These are phyloP conservation scores for Malthinus flaveolus DNA, from an alignment of 2,888 invertebrate genomes.

Conservation along the genomic window DNA sequence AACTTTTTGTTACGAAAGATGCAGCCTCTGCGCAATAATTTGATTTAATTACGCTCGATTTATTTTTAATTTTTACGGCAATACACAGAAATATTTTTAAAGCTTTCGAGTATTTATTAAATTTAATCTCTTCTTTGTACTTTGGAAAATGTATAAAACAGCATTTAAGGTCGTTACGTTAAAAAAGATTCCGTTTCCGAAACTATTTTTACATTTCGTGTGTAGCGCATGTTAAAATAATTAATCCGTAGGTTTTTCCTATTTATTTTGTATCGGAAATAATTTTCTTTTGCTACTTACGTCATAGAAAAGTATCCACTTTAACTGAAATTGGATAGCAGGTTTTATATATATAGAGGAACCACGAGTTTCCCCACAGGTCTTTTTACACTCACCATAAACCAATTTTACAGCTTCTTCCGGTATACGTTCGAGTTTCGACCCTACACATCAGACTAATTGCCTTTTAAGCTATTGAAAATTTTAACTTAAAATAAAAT, in stretches of 20 bases:
- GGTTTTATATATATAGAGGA: conserved; percentile 25
- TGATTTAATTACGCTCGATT: too few species aligned
- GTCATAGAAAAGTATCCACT: conserved; percentile 17
- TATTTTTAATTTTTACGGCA: too few species aligned
- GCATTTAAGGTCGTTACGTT: neutral
- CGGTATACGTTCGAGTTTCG: conserved; percentile 27
- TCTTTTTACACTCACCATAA: conserved; percentile 33
- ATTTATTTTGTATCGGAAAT: neutral
- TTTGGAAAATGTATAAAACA: neutral
- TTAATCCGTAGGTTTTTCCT: too few species aligned
- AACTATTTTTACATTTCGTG: too few species aligned
- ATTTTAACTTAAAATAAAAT: conserved; percentile 26
- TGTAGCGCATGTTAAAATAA: too few species aligned
- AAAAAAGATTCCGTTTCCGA: neutral
- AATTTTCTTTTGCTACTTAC: conserved; percentile 1
- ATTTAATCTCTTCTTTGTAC: neutral
- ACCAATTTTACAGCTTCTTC: conserved; percentile 34
- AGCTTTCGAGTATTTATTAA: too few species aligned
- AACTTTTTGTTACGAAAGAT: too few species aligned
- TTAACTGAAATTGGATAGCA: conserved; percentile 8
- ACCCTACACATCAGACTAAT: conserved; percentile 33
- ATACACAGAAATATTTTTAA: too few species aligned
- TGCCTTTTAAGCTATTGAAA: conserved; percentile 35
- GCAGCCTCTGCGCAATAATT: too few species aligned
- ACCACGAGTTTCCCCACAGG: conserved; percentile 28